These are phyloP conservation scores for Drosophila yakuba DNA, from an alignment of 1,140 invertebrate species.

Conservation along the genomic window DNA sequence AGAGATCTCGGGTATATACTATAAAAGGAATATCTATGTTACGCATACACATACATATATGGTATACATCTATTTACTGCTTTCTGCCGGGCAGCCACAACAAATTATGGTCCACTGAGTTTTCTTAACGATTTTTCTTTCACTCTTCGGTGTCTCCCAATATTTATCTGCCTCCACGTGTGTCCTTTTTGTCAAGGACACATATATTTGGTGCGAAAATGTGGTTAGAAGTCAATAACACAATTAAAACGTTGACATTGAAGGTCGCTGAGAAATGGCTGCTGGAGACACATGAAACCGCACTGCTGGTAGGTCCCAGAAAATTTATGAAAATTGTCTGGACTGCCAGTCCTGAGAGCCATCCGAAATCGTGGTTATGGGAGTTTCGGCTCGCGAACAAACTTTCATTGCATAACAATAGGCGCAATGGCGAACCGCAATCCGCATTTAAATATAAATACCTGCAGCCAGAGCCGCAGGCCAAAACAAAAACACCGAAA, in stretches of 20 bases:
- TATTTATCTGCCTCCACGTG: constrained; percentile 18
- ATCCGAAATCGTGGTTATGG: constrained; percentile 27
- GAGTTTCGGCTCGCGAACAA: constrained; percentile 41
- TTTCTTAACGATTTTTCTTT: constrained; percentile 60
- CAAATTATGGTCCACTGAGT: constrained; percentile 70
- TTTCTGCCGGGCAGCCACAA: constrained; percentile 35
- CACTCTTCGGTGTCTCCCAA: constrained; percentile 3
- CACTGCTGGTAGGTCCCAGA: background rate
- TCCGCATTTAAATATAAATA: constrained; percentile 80
- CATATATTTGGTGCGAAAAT: constrained; percentile 73
- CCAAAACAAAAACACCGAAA: constrained; percentile 25
- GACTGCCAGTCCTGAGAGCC: constrained; percentile 15
- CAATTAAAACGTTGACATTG: constrained; percentile 71
- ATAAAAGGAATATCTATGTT: constrained; percentile 4
- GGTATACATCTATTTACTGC: background rate
- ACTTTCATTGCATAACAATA: constrained; percentile 82
- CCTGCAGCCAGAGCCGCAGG: constrained; percentile 63
- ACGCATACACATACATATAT: background rate
- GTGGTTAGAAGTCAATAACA: constrained; percentile 81
- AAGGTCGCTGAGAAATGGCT: constrained; percentile 56
- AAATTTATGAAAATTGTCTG: constrained; percentile 63
- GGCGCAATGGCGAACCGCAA: constrained; percentile 75
- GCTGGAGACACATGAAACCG: constrained; percentile 31
- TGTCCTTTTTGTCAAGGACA: constrained; percentile 59
- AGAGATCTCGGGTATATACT: constrained; percentile 8